Conservation (phyloP, 1,140 invertebrate species). For the Ditylenchus dipsaci region DNA sequence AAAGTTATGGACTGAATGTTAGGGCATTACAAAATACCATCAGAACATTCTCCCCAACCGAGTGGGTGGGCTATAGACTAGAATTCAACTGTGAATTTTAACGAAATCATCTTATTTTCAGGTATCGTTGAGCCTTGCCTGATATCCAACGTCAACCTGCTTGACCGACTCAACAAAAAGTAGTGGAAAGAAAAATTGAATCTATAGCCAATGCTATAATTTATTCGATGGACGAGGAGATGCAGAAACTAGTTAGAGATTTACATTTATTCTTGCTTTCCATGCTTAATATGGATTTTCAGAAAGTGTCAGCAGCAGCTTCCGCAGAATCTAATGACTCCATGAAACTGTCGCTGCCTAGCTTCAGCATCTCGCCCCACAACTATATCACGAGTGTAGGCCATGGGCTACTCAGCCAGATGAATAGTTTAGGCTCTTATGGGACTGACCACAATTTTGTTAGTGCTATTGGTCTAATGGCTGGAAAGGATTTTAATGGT, state of each 20-base stretch:
- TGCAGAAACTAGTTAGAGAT: slow-evolving; percentile 33
- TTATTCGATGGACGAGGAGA: slow-evolving; percentile 42
- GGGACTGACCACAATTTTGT: slow-evolving; percentile 39
- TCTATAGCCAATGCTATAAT: slow-evolving; percentile 42
- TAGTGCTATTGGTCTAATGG: slow-evolving; percentile 25
- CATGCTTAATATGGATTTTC: neutral
- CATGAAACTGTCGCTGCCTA: slow-evolving; percentile 37
- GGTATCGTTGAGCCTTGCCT: slow-evolving; percentile 6
- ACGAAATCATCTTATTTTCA: slow-evolving; percentile 15
- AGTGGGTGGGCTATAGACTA: too few species aligned
- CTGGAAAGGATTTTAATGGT: slow-evolving; percentile 41
- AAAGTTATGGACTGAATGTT: too few species aligned
- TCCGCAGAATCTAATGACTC: slow-evolving; percentile 12
- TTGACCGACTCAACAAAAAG: slow-evolving; percentile 36
- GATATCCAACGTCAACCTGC: slow-evolving; percentile 25
- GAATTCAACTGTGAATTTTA: slow-evolving; percentile 11
- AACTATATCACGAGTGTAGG: slow-evolving; percentile 48
- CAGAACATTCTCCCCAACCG: neutral
- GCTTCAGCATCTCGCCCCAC: slow-evolving; percentile 42
- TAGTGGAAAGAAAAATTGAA: slow-evolving; percentile 36
- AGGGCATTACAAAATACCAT: neutral
- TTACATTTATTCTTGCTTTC: neutral
- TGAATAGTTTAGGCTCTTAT: slow-evolving; percentile 44
- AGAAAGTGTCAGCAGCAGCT: slow-evolving; percentile 17
- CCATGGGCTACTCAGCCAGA: slow-evolving; percentile 41